phyloP scores from a whole-genome alignment of 92 coral and sea anemone genomes.

The Phymanthus crucifer region DNA sequence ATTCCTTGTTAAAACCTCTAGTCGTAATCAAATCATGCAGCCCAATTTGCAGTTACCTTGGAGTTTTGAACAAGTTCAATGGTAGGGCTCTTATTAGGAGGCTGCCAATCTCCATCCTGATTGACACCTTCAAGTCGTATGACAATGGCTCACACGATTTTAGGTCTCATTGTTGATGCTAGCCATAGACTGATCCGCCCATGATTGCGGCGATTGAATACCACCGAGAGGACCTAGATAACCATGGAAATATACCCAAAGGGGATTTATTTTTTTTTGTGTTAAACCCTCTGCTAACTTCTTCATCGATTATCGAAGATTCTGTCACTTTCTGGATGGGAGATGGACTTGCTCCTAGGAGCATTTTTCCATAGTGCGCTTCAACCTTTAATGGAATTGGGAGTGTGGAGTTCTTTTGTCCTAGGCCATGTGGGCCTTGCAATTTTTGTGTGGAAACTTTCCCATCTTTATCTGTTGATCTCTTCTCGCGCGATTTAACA shows the following conservation, averaged over 20 bases:
- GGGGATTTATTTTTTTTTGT: slow-evolving; percentile 3
- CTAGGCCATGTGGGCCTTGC: slow-evolving; percentile 22
- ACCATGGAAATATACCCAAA: slow-evolving; percentile 69
- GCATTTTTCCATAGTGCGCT: neutral
- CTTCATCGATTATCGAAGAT: neutral
- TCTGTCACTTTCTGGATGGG: slow-evolving; percentile 2
- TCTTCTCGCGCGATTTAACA: slow-evolving; percentile 5
- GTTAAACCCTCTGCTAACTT: neutral
- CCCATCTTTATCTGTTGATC: slow-evolving; percentile 8
- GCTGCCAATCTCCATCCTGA: slow-evolving; percentile 53
- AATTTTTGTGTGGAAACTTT: slow-evolving; percentile 9
- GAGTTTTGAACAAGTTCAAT: slow-evolving; percentile 45
- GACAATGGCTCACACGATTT: slow-evolving; percentile 51
- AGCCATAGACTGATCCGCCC: slow-evolving; percentile 25
- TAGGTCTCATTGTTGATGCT: slow-evolving; percentile 29
- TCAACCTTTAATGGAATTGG: neutral
- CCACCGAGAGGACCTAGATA: slow-evolving; percentile 67
- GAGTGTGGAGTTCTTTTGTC: slow-evolving; percentile 11
- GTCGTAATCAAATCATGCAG: slow-evolving; percentile 51
- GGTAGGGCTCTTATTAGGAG: slow-evolving; percentile 42
- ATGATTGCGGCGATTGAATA: slow-evolving; percentile 35
- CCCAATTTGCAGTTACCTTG: slow-evolving; percentile 48
- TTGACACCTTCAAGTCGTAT: slow-evolving; percentile 57
- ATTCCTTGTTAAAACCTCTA: slow-evolving; percentile 30
- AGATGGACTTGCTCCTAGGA: neutral